Conservation (phyloP, 2,113 vertebrate species). For the Cairina moschata region DNA sequence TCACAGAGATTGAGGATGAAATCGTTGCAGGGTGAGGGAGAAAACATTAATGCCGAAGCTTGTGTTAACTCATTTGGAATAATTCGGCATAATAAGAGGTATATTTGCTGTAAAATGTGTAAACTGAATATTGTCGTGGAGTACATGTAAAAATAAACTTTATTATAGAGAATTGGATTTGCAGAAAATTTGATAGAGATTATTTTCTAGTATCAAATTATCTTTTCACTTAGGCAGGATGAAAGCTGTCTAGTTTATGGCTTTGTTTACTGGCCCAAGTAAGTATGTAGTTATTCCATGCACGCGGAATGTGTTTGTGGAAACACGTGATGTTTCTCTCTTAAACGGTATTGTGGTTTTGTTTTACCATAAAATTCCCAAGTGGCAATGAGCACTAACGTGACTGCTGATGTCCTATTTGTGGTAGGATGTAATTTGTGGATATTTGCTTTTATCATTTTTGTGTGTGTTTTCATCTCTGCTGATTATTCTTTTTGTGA, state of each 20-base stretch:
- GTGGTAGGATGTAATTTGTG: conserved; percentile 55
- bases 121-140: not conserved
- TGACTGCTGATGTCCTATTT: conserved; percentile 31
- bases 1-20: not conserved
- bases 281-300: conserved; percentile 38
- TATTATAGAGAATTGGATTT: conserved; percentile 28
- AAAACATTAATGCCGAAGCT: conserved; percentile 15
- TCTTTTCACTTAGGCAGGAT: not conserved
- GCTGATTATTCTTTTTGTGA: not conserved
- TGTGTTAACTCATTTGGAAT: conserved; percentile 40
- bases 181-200: conserved; percentile 41
- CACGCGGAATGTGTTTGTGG: conserved; percentile 5
- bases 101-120: not conserved
- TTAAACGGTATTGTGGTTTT: conserved; percentile 35
- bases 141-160: not conserved
- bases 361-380: conserved; percentile 65
- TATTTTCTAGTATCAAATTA: conserved; percentile 50
- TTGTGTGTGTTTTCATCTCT: not conserved
- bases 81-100: conserved; percentile 16
- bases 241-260: conserved; percentile 44
- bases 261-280: conserved; percentile 44
- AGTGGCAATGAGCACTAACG: conserved; percentile 48
- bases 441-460: conserved; percentile 36
- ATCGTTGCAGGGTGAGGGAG: not conserved
- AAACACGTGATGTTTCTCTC: not conserved